Base-by-base conservation (phyloP, 2,797 vertebrate species). In the Micromesistius poutassou region DNA sequence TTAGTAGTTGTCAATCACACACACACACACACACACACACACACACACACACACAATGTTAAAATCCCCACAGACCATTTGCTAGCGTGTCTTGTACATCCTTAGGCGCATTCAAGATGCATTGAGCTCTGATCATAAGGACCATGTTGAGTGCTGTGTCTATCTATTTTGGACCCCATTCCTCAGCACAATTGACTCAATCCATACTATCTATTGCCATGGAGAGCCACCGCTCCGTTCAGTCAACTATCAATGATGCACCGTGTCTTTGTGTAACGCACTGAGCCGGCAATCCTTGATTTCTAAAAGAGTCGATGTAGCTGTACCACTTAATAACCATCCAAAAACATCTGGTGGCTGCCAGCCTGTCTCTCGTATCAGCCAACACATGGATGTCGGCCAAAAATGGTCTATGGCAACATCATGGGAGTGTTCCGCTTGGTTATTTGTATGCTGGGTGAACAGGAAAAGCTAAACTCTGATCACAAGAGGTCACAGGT, bases 11-110 rank as follows among this genome's bases (percentile, higher is more conserved):
- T 68, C 62, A 10, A 68, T 68, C 81, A 85, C 82, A 77, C 83
- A 73, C 73, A 80, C 88, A 85, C 74, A 80, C 88, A 85, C 78
- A 85, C 74, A 80, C 88, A 85, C 82, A 84, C 80, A 78, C n/a
- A 85, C 74, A 80, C 88, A 85, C 78, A 85, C 74, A 80, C 88
- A 85, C 82, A 84, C 80, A 78, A 91, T 76, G 19, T 73, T 35
- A 3, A 35, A 35, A 35, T 35, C 33, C 33, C 33, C 6, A 35
- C 6, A 35, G 33, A 35, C 33, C 33, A 35, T 35, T 35, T 35
- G 33, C 33, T 6, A 35, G 33, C 33, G 33, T 35, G 33, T 35
- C 33, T 35, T 35, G 33, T 35, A 9, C 62, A 28, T 68, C 7
- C 62, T 10, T 68, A 68, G 62, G 62, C 25, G 28, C n/a, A 68